Percentiles rank a stretch among this genome's conserved stretches.
Conservation (phyloP, 1,140 invertebrate species). For the Nasonia giraulti region DNA sequence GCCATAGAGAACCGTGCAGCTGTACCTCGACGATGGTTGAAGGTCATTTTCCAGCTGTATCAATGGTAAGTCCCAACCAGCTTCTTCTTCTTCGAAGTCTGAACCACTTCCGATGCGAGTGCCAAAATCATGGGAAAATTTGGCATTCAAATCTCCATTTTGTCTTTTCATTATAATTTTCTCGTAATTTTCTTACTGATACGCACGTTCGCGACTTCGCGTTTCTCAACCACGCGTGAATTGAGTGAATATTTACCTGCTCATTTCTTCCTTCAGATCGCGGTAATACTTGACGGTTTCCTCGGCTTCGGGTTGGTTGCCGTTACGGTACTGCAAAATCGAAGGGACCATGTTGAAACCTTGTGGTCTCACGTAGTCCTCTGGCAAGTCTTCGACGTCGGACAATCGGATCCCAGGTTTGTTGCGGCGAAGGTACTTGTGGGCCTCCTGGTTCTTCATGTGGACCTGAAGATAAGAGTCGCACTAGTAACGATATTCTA, state of each 20-base stretch:
- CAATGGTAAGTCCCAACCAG: slow-evolving; percentile 75
- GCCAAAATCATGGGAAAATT: slow-evolving; percentile 70
- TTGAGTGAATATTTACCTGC: slow-evolving; percentile 70
- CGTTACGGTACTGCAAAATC: slow-evolving; percentile 69
- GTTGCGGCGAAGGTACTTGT: slow-evolving; percentile 80
- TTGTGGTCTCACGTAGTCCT: slow-evolving; percentile 77
- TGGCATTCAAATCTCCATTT: slow-evolving; percentile 62
- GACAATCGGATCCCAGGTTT: slow-evolving; percentile 76
- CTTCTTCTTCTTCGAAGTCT: slow-evolving; percentile 75
- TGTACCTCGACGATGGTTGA: slow-evolving; percentile 71
- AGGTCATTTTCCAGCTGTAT: slow-evolving; percentile 75
- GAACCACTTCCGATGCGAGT: slow-evolving; percentile 73
- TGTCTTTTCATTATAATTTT: slow-evolving; percentile 26
- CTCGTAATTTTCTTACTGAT: background rate
- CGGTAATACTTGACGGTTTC: slow-evolving; percentile 73
- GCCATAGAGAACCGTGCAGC: slow-evolving; percentile 37
- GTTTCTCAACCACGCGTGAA: background rate
- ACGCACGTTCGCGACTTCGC: background rate
- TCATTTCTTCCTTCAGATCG: slow-evolving; percentile 74
- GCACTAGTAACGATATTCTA: background rate
- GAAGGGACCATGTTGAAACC: slow-evolving; percentile 78
- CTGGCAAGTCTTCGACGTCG: slow-evolving; percentile 75
- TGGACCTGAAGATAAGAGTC: slow-evolving; percentile 75
- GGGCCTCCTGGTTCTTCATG: slow-evolving; percentile 81
- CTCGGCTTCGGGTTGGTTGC: slow-evolving; percentile 68